Percentiles rank a stretch among this genome's conserved stretches.
Evolutionary conservation across 2,113 vertebrate genomes (phyloP).

Genomic region (Odocoileus virginianus): DNA sequence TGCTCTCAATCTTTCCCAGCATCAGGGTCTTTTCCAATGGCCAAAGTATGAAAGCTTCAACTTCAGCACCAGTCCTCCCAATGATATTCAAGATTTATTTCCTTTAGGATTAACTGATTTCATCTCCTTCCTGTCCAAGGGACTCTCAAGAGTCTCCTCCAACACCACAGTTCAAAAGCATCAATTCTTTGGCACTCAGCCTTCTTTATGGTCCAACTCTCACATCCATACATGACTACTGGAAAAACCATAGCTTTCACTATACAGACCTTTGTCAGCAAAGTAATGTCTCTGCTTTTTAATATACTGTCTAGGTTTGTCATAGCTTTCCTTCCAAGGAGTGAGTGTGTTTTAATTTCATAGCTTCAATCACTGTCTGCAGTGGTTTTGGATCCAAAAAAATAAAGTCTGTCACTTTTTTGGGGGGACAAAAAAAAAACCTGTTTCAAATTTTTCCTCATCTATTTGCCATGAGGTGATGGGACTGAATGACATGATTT

Average conservation of each 20-base stretch:
- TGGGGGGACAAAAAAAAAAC: accelerated
- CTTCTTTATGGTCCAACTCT: not conserved
- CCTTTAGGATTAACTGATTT: not conserved
- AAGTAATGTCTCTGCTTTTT: not conserved
- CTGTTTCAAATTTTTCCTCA: not conserved
- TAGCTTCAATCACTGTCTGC: not conserved
- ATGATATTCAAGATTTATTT: not conserved
- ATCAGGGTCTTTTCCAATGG: not conserved
- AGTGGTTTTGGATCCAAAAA: not conserved
- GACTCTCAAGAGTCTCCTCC: not conserved
- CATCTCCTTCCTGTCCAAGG: not conserved
- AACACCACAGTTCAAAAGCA: not conserved
- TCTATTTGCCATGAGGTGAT: not conserved
- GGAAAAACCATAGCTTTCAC: not conserved
- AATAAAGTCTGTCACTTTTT: not conserved
- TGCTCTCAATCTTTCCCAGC: not conserved
- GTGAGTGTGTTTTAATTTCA: not conserved
- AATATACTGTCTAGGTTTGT: not conserved
- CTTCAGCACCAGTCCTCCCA: not conserved
- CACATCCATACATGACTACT: not conserved
- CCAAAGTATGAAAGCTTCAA: not conserved
- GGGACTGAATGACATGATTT: not conserved
- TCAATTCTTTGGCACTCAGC: not conserved
- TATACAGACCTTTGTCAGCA: not conserved
- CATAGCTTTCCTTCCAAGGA: not conserved